Conservation (phyloP, 2,113 vertebrate species). For the Fulica atra region DNA sequence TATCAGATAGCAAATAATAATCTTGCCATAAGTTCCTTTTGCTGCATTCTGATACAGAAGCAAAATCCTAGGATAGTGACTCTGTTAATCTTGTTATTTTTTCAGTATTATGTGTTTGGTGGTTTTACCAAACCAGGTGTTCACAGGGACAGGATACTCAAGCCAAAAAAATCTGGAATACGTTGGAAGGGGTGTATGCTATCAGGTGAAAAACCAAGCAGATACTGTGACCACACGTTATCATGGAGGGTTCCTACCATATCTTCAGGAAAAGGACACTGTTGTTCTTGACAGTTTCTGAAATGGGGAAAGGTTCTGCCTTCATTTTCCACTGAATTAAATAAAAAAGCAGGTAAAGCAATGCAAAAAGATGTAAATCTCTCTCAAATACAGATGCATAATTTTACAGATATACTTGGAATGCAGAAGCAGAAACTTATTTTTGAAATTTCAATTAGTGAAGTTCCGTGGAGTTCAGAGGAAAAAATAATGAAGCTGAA, state of each 20-base stretch:
- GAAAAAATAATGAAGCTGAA: conserved; percentile 26
- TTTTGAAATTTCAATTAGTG: background rate
- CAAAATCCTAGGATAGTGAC: background rate
- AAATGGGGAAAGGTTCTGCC: background rate
- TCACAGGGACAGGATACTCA: background rate
- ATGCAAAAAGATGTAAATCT: background rate
- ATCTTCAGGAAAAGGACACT: background rate
- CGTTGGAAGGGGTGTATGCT: background rate
- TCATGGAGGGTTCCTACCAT: background rate
- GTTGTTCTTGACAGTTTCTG: background rate
- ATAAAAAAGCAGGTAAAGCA: background rate
- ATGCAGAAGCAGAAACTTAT: background rate
- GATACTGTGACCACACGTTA: fast-evolving
- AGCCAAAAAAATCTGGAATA: background rate
- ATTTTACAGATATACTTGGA: background rate
- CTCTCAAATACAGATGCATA: background rate
- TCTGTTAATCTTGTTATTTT: background rate
- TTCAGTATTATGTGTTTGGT: background rate
- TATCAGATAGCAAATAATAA: background rate
- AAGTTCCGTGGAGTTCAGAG: background rate
- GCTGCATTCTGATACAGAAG: background rate
- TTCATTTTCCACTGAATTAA: background rate
- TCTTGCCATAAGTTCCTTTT: background rate
- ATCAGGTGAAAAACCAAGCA: background rate
- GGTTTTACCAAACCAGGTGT: background rate